These are phyloP conservation scores for Dryadula phaetusa DNA, from an alignment of 2,888 invertebrate species.

Conservation along the genomic window DNA sequence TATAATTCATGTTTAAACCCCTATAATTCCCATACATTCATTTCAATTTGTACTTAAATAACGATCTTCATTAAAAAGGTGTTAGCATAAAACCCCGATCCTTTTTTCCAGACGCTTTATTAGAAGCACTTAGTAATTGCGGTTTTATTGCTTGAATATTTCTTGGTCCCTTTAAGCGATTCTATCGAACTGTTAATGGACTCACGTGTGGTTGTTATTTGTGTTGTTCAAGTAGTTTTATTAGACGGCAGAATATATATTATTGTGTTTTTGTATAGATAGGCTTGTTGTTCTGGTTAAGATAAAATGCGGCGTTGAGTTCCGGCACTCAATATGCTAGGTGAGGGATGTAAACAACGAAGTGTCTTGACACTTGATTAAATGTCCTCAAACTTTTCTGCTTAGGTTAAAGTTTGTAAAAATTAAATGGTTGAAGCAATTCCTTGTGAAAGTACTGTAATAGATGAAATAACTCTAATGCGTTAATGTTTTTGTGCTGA, in stretches of 20 bases:
- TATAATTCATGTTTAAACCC: neutral
- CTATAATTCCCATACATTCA: conserved; percentile 21
- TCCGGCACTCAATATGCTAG: too few species aligned
- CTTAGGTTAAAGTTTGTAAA: too few species aligned
- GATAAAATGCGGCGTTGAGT: too few species aligned
- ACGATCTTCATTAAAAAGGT: conserved; percentile 26
- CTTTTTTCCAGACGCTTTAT: conserved; percentile 52
- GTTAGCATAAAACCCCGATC: conserved; percentile 30
- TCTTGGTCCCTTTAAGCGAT: conserved; percentile 42
- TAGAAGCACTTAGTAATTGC: conserved; percentile 56
- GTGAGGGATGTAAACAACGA: too few species aligned
- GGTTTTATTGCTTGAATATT: conserved; percentile 51
- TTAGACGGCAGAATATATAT: neutral
- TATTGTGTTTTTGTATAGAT: neutral
- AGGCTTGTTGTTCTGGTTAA: neutral
- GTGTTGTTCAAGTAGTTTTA: neutral
- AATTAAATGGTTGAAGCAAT: too few species aligned
- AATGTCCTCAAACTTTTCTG: too few species aligned
- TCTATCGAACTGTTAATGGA: conserved; percentile 44
- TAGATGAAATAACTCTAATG: too few species aligned
- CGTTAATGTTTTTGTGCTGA: too few species aligned
- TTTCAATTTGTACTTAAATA: conserved; percentile 29
- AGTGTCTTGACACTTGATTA: too few species aligned
- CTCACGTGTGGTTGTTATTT: conserved; percentile 8
- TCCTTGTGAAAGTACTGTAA: too few species aligned